Percentiles rank a stretch among this genome's conserved stretches.
phyloP scores from a whole-genome alignment of 2,113 vertebrate species.

The Seriola rivoliana region DNA sequence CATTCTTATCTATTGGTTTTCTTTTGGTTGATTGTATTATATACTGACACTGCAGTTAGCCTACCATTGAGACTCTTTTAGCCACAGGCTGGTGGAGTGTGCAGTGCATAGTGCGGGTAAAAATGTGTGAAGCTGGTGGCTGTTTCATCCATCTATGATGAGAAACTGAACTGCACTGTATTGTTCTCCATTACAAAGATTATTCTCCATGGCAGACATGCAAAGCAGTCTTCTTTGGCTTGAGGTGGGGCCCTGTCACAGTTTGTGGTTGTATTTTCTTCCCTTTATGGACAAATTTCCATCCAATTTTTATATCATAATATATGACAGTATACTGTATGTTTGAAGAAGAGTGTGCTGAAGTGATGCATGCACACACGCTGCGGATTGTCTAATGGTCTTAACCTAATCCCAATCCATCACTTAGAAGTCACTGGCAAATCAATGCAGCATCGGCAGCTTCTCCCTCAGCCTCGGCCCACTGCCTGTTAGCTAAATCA shows the following conservation, averaged over 20 bases:
- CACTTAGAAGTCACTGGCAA: conserved; percentile 45
- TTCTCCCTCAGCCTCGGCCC: conserved; percentile 24
- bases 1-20: conserved; percentile 56
- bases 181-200: conserved; percentile 31
- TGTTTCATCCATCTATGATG: conserved; percentile 52
- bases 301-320: not conserved
- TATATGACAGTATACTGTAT: not conserved
- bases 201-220: conserved; percentile 33
- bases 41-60: conserved; percentile 28
- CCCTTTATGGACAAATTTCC: not conserved
- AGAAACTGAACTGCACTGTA: conserved; percentile 25
- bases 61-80: conserved; percentile 5
- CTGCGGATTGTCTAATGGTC: conserved; percentile 13
- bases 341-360: not conserved
- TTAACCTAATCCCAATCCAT: conserved; percentile 53
- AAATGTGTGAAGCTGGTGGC: conserved; percentile 38
- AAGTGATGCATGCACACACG: not conserved
- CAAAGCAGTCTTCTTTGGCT: conserved; percentile 30
- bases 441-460: conserved; percentile 66
- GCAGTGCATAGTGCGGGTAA: conserved; percentile 30
- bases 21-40: conserved; percentile 41
- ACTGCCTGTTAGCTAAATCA: conserved; percentile 55
- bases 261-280: conserved; percentile 35
- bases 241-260: conserved; percentile 21
- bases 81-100: conserved; percentile 18